A percentile compares a stretch with the other conserved stretches of the same genome.
phyloP scores from a whole-genome alignment of 2,888 invertebrate genomes.

The Scaptomyza parva region DNA sequence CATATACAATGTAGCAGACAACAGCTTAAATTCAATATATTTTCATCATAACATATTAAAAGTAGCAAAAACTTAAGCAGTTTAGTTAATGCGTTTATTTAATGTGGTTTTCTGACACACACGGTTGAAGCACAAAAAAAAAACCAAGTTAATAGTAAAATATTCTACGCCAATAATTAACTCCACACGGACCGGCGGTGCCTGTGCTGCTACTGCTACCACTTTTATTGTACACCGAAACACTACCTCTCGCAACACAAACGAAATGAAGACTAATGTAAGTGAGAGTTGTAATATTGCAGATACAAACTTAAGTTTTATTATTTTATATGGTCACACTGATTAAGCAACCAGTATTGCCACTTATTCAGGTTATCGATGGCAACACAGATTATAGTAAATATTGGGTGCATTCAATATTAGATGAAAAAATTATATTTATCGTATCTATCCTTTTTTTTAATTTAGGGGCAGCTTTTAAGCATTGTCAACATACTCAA shows the following conservation, averaged over 20 bases:
- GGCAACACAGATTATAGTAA: too few relatives aligned
- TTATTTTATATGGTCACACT: conserved; percentile 25
- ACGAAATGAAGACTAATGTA: conserved; percentile 55
- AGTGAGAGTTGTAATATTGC: conserved; percentile 21
- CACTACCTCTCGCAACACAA: conserved; percentile 54
- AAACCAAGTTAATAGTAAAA: conserved; percentile 65
- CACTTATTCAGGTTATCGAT: background rate
- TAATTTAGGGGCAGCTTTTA: too few relatives aligned
- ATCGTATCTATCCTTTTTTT: too few relatives aligned
- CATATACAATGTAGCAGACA: conserved; percentile 10
- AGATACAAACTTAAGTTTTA: background rate
- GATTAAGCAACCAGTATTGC: background rate
- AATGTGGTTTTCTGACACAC: conserved; percentile 29
- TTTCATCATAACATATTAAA: conserved; percentile 3
- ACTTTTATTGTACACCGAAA: conserved; percentile 32
- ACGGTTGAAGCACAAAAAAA: conserved; percentile 49
- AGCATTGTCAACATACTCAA: too few relatives aligned
- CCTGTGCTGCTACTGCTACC: conserved; percentile 24
- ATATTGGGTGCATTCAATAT: too few relatives aligned
- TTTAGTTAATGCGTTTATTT: conserved; percentile 35
- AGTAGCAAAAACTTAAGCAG: conserved; percentile 7
- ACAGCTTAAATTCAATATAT: conserved; percentile 27
- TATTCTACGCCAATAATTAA: conserved; percentile 55
- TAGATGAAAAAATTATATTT: too few relatives aligned
- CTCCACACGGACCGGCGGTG: conserved; percentile 55